A percentile compares a stretch with the other conserved stretches of the same genome.
Conservation (phyloP, 53 echinoderm and acorn worm genomes). For the Crossaster papposus region DNA sequence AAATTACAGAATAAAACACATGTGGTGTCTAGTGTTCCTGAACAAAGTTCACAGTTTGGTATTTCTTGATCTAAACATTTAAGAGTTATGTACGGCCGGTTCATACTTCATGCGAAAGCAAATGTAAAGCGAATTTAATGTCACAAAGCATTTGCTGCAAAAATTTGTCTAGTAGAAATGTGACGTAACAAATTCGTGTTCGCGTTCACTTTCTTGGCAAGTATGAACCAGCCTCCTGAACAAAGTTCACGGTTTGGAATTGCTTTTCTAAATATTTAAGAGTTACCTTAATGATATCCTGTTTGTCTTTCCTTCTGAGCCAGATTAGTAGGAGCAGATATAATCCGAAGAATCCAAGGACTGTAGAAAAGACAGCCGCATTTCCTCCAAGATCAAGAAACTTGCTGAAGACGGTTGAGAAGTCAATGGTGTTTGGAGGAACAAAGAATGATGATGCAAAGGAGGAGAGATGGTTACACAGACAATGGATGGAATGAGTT, state of each 20-base stretch:
- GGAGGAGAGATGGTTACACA: slow-evolving; percentile 77
- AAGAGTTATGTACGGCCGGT: too few relatives aligned
- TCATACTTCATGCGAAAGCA: too few relatives aligned
- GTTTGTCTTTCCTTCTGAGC: slow-evolving; percentile 75
- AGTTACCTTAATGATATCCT: slow-evolving; percentile 74
- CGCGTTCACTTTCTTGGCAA: too few relatives aligned
- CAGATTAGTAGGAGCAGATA: slow-evolving; percentile 75
- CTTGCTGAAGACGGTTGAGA: slow-evolving; percentile 74
- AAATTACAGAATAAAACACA: not conserved
- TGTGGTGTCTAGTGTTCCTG: not conserved
- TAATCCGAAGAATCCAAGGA: slow-evolving; percentile 57
- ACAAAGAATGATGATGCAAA: slow-evolving; percentile 78
- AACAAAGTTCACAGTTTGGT: too few relatives aligned
- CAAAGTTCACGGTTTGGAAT: too few relatives aligned
- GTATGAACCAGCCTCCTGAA: too few relatives aligned
- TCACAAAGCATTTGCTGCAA: too few relatives aligned
- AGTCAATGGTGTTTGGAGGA: slow-evolving; percentile 79
- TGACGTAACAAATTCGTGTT: too few relatives aligned
- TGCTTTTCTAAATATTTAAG: not conserved
- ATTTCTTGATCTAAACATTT: too few relatives aligned
- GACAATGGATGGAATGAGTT: slow-evolving; percentile 59
- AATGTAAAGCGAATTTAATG: too few relatives aligned
- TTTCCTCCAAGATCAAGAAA: slow-evolving; percentile 57
- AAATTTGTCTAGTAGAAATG: too few relatives aligned
- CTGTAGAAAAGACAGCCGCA: slow-evolving; percentile 65